These are phyloP conservation scores for Drosophila bocqueti DNA, from an alignment of 1,140 invertebrate species.

Conservation along the genomic window DNA sequence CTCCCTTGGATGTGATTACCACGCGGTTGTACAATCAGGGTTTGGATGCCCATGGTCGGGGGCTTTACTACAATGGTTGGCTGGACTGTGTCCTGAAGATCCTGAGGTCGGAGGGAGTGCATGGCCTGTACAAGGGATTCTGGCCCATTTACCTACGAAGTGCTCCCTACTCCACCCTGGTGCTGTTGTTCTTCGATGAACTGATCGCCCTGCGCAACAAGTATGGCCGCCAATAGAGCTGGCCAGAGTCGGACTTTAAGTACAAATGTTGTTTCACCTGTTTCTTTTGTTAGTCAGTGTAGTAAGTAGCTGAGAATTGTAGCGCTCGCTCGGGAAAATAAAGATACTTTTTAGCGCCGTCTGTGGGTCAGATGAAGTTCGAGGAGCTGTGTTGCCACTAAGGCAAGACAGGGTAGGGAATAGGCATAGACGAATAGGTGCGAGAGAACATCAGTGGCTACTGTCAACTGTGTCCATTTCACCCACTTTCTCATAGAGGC, in stretches of 20 bases:
- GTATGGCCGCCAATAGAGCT: constrained; percentile 34
- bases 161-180: constrained; percentile 94
- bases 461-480: too few species aligned
- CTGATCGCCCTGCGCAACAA: constrained; percentile 85
- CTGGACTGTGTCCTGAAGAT: constrained; percentile 93
- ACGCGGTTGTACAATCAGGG: constrained; percentile 70
- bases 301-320: constrained; percentile 21
- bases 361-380: too few species aligned
- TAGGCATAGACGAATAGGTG: too few species aligned
- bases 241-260: constrained; percentile 37
- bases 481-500: too few species aligned
- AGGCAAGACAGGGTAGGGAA: too few species aligned
- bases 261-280: constrained; percentile 22
- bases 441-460: too few species aligned
- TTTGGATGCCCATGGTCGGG: constrained; percentile 86
- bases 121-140: constrained; percentile 94
- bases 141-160: constrained; percentile 93
- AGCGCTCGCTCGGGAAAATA: too few species aligned
- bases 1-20: constrained; percentile 95
- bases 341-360: too few species aligned
- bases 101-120: constrained; percentile 89
- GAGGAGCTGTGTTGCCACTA: too few species aligned
- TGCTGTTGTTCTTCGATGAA: constrained; percentile 94
- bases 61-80: constrained; percentile 90
- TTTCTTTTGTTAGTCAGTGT: constrained; percentile 10